phyloP scores from a whole-genome alignment of 2,888 invertebrate species.

The Lasius fuliginosus region DNA sequence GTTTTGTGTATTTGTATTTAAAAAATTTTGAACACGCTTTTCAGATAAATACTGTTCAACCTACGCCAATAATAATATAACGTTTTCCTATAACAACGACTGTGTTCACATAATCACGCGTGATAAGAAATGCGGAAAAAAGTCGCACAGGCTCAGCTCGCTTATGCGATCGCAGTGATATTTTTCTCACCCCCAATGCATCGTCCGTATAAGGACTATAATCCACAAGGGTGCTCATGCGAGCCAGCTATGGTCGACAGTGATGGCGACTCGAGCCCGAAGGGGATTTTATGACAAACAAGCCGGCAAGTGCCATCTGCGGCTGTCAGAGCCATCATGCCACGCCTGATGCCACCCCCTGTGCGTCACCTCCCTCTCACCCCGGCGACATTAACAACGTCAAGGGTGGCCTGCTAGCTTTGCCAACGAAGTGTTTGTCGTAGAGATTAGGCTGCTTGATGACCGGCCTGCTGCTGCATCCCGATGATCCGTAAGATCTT shows the following conservation, averaged over 20 bases:
- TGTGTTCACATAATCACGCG: constrained; percentile 12
- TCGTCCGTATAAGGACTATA: constrained; percentile 36
- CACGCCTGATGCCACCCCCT: constrained; percentile 55
- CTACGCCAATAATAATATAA: background rate
- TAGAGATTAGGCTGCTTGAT: constrained; percentile 65
- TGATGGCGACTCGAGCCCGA: constrained; percentile 54
- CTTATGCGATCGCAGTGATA: constrained; percentile 40
- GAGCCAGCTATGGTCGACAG: constrained; percentile 49
- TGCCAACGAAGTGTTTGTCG: constrained; percentile 62
- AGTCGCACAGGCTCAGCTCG: constrained; percentile 10
- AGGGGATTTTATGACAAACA: constrained; percentile 76
- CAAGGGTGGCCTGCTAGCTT: constrained; percentile 52
- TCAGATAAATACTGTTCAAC: background rate
- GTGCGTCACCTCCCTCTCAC: constrained; percentile 17
- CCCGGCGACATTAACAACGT: constrained; percentile 52
- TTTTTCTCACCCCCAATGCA: constrained; percentile 42
- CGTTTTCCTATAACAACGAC: background rate
- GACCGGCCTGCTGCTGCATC: constrained; percentile 48
- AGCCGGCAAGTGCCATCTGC: constrained; percentile 81
- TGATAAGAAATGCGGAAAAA: constrained; percentile 18
- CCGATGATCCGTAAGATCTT: constrained; percentile 28
- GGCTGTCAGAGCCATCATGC: constrained; percentile 72
- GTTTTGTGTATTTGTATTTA: no score
- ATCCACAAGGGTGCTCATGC: constrained; percentile 46
- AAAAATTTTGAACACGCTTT: background rate